Evolutionary conservation across 30 jellyfish, hydroid and myxozoan genomes (phyloP), one percentile per base, ranked within the genome.

Genomic region (Hydra vulgaris): DNA sequence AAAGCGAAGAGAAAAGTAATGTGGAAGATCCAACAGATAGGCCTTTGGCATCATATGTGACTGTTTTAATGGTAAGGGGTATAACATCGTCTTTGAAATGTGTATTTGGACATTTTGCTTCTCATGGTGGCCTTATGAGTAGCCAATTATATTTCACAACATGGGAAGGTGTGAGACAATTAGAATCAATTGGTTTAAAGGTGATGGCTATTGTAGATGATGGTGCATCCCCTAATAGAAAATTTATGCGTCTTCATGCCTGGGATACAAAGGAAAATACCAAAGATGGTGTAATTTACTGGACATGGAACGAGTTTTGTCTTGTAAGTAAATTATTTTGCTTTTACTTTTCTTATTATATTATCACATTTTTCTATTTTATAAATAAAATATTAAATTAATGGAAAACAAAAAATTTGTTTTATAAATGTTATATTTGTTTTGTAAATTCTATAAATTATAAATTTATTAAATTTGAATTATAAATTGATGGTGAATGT

Each of bases 271-370:
- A 5, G 8, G 76, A 69, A 69, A 15, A 69, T 69, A 69, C 27
- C 15, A 69, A 69, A 23, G 76, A 69, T 69, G 76, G 76, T 69
- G 76, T 69, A 20, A 23, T 69, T 69, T 69, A 69, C 76, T 69
- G 76, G 76, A 69, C 76, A 1, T 69, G 76, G 76, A 69, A 15
- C 15, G 27, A 56, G n/a, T n/a, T n/a, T 40, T 40, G 61, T 40
- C 61, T 12, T 40, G 61, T 40, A 40, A 40, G 61, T 40, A 40
- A n/a, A n/a, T n/a, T n/a, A n/a, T n/a, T n/a, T n/a, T n/a, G n/a
- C n/a, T n/a, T n/a, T n/a, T n/a, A n/a, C n/a, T n/a, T n/a, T n/a
- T n/a, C n/a, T n/a, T n/a, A n/a, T n/a, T n/a, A n/a, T n/a, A n/a
- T n/a, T n/a, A n/a, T n/a, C n/a, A n/a, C n/a, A n/a, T n/a, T n/a